Percentiles rank a stretch among this genome's conserved stretches.
phyloP scores from a whole-genome alignment of 2,888 invertebrate species.

The Lasius platythorax region DNA sequence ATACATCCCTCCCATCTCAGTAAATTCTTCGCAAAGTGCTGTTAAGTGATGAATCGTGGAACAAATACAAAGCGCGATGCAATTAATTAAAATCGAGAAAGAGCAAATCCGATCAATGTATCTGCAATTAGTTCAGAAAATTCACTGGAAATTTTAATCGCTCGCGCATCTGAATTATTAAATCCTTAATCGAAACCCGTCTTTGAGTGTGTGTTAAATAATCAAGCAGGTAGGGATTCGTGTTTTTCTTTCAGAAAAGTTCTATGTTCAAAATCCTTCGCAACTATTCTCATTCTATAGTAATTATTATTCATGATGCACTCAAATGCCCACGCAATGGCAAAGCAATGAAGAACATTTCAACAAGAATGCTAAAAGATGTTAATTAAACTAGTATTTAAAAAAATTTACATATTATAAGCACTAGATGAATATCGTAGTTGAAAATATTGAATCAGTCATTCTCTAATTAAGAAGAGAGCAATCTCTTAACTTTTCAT shows the following conservation, averaged over 20 bases:
- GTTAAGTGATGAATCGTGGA: conserved; percentile 2
- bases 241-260: not conserved
- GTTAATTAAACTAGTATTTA: conserved; percentile 17
- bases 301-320: conserved; percentile 24
- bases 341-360: conserved; percentile 4
- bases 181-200: conserved; percentile 12
- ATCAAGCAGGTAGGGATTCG: not conserved
- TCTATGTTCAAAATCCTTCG: not conserved
- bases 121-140: conserved; percentile 30
- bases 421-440: not conserved
- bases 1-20: not conserved
- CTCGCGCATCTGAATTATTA: conserved; percentile 37
- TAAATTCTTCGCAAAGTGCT: not conserved
- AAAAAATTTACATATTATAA: not conserved
- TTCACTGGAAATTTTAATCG: conserved; percentile 29
- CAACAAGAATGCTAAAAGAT: not conserved
- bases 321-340: conserved; percentile 20
- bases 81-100: conserved; percentile 19
- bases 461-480: not conserved
- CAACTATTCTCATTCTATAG: not conserved
- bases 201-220: conserved; percentile 20
- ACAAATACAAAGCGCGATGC: not conserved
- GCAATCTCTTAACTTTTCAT: not conserved
- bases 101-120: conserved; percentile 20
- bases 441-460: not conserved